Evolutionary conservation across 2,113 vertebrate genomes (phyloP).

Genomic region (Phylloscopus trochilus): DNA sequence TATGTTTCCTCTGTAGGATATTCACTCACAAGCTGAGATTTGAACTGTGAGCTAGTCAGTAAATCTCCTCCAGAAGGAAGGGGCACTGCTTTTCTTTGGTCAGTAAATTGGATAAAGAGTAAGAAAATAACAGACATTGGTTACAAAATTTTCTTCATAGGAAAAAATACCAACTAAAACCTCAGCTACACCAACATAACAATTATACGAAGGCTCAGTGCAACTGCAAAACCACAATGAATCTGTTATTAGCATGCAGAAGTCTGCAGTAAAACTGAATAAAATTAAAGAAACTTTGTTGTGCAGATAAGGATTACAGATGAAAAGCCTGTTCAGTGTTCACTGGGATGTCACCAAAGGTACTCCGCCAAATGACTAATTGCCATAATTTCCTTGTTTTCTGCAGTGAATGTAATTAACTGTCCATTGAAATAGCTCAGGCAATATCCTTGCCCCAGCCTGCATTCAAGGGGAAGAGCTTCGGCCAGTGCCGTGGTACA

Average conservation of each 20-base stretch:
- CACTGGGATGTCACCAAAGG: neutral
- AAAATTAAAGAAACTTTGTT: neutral
- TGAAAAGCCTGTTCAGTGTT: neutral
- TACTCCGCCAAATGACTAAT: neutral
- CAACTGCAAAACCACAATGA: neutral
- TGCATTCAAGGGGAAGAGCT: neutral
- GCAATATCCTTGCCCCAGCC: neutral
- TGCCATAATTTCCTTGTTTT: neutral
- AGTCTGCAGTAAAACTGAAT: neutral
- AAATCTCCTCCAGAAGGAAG: neutral
- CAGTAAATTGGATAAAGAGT: neutral
- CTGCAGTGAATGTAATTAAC: neutral
- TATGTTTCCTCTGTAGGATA: neutral
- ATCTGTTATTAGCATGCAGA: neutral
- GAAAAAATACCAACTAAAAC: neutral
- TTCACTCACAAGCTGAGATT: neutral
- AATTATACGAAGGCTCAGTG: neutral
- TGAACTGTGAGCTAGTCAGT: neutral
- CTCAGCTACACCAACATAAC: neutral
- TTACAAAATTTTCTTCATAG: neutral
- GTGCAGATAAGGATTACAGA: neutral
- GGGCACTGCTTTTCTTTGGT: neutral
- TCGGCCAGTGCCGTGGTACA: neutral
- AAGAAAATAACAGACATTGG: neutral
- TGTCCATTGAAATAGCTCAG: neutral